Conservation (phyloP, 2,888 invertebrate species). For the Hesperia comma region DNA sequence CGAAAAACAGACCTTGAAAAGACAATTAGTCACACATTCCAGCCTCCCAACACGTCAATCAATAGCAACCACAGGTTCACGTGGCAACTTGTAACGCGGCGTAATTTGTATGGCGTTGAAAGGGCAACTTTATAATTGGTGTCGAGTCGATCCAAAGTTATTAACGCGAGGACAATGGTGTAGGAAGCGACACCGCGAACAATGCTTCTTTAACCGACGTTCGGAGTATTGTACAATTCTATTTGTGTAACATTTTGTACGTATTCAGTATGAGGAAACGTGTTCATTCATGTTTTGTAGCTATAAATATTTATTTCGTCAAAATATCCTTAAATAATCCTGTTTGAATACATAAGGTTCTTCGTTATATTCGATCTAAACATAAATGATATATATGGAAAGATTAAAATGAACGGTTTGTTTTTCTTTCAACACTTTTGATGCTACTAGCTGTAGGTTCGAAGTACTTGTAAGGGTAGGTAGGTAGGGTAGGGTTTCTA, state of each 20-base stretch:
- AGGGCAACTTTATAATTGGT: conserved; percentile 67
- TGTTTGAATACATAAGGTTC: too few species aligned
- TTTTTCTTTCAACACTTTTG: too few species aligned
- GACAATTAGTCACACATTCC: not conserved
- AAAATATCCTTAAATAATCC: too few species aligned
- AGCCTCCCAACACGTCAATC: conserved; percentile 45
- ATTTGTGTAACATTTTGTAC: conserved; percentile 13
- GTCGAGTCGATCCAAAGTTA: conserved; percentile 48
- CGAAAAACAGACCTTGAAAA: not conserved
- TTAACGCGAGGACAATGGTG: conserved; percentile 46
- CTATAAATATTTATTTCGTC: too few species aligned
- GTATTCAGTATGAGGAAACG: not conserved
- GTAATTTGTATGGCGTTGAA: conserved; percentile 49
- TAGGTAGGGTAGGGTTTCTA: too few species aligned
- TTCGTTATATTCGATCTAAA: too few species aligned
- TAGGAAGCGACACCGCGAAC: conserved; percentile 26
- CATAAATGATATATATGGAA: too few species aligned
- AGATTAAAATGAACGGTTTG: too few species aligned
- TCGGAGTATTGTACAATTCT: conserved; percentile 17
- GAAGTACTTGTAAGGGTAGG: too few species aligned
- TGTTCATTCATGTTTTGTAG: not conserved
- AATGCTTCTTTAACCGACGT: conserved; percentile 18
- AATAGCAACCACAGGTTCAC: conserved; percentile 40
- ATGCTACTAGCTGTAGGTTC: too few species aligned
- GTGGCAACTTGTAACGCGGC: conserved; percentile 38